Percentiles rank a stretch among this genome's conserved stretches.
Evolutionary conservation across 2,113 vertebrate genomes (phyloP).

Genomic region (Nycticebus coucang): DNA sequence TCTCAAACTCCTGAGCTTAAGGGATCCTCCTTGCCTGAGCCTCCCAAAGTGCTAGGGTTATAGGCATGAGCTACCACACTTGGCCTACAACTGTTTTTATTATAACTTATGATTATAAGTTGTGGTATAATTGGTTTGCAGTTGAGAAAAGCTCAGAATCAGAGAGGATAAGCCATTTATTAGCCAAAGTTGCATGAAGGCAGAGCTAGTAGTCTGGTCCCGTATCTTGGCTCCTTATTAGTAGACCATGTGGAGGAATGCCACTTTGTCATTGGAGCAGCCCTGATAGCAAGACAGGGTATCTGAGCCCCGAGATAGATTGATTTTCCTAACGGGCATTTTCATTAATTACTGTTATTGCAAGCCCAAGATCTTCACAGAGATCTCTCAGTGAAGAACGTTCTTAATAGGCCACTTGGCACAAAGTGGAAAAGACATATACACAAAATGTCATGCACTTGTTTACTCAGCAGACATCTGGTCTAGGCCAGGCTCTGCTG

Average conservation of each 20-base stretch:
- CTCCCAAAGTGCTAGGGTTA: no score
- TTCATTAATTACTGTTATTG: conserved; percentile 28
- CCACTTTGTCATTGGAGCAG: background rate
- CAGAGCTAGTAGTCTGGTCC: background rate
- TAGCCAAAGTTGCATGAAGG: background rate
- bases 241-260: background rate
- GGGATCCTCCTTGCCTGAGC: no score
- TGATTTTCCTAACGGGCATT: background rate
- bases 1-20: no score
- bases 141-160: conserved; percentile 22
- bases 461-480: background rate
- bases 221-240: background rate
- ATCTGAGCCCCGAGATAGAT: conserved; percentile 2
- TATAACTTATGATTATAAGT: background rate
- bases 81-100: background rate
- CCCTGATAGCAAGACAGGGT: background rate
- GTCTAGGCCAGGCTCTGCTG: background rate
- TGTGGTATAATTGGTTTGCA: background rate
- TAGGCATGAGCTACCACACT: no score
- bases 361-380: background rate
- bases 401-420: background rate
- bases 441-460: background rate
- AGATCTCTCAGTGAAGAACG: background rate
- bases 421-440: background rate
- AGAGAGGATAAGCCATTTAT: background rate